Conservation (phyloP, 2,888 invertebrate species). For the Trichopoda pennipes region DNA sequence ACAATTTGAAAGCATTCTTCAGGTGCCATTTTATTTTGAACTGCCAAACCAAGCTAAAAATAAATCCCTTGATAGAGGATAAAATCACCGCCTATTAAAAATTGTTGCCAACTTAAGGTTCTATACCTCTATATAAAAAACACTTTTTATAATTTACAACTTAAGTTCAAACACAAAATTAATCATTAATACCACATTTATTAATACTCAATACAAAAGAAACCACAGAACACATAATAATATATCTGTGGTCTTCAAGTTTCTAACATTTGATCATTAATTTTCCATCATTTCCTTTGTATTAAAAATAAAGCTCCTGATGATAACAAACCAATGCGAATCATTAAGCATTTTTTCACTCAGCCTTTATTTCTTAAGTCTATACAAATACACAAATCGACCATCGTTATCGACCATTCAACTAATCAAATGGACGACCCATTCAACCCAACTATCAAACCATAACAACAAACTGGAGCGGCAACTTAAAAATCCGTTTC, state of each 20-base stretch:
- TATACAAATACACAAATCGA: conserved; percentile 2
- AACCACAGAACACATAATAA: conserved; percentile 3
- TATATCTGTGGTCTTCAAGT: conserved; percentile 36
- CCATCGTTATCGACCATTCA: conserved; percentile 5
- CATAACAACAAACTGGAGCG: conserved; percentile 28
- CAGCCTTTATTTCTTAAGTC: neutral
- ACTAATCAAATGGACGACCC: conserved; percentile 11
- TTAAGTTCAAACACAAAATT: neutral
- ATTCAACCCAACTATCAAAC: conserved; percentile 19
- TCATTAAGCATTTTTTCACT: conserved; percentile 35
- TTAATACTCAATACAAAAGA: conserved; percentile 3
- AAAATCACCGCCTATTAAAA: too few species aligned
- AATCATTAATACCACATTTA: conserved; percentile 8
- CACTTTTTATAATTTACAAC: too few species aligned
- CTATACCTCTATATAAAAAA: too few species aligned
- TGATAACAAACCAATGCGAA: conserved; percentile 27
- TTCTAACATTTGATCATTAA: conserved; percentile 60
- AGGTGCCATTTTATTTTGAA: too few species aligned
- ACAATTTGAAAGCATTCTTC: too few species aligned
- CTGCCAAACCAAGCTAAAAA: too few species aligned
- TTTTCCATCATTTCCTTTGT: conserved; percentile 47
- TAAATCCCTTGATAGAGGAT: too few species aligned
- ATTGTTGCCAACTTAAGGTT: too few species aligned
- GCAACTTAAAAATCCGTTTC: conserved; percentile 28
- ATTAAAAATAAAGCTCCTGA: conserved; percentile 44